Evolutionary conservation across 2,113 vertebrate genomes (phyloP), one percentile per base, ranked within the genome.

Genomic region (Chionodraco myersi): DNA sequence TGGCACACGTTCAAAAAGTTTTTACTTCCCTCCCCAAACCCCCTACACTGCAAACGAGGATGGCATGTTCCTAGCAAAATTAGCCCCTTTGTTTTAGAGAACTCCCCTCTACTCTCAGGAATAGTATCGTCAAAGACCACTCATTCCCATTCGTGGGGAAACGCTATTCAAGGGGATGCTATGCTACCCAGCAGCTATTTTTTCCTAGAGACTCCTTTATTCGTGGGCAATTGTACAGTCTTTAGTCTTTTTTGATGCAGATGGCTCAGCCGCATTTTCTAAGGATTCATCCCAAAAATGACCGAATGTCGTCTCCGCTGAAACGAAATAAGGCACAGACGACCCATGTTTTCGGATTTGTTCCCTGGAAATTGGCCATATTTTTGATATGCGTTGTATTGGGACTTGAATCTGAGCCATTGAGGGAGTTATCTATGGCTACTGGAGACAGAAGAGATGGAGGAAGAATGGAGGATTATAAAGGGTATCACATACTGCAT

Each of bases 1-100:
- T 95, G 95, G 95, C 94, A 95, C 93, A 90, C 93, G 87, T 95
- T 95, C 95, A 96, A 95, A 95, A 95, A 96, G 94, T 96, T 95
- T 95, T 94, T 93, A 88, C 92, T 94, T 95, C 93, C 94, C 94
- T 92, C 92, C 91, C 93, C 76, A 92, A 94, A 94, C 93, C 95
- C 95, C 95, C 95, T 95, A 93, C 91, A 89, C 89, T 92, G 86
- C 89, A 94, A 93, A 94, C 80, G 84, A 94, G 92, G 94, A 96
- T 95, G 95, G 95, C 94, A 95, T 95, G 88, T 95, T 95, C 95
- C 95, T 94, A 93, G 88, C 85, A 48, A 95, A 95, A 94, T 73
- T 90, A 89, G 75, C 84, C 91, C 88, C 94, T 96, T 94, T 94
- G 94, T 95, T 94, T 94, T 84, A 87, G 87, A 94, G 85, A 93